phyloP scores from a whole-genome alignment of 2,888 invertebrate species.

The Drosophila ustulata region DNA sequence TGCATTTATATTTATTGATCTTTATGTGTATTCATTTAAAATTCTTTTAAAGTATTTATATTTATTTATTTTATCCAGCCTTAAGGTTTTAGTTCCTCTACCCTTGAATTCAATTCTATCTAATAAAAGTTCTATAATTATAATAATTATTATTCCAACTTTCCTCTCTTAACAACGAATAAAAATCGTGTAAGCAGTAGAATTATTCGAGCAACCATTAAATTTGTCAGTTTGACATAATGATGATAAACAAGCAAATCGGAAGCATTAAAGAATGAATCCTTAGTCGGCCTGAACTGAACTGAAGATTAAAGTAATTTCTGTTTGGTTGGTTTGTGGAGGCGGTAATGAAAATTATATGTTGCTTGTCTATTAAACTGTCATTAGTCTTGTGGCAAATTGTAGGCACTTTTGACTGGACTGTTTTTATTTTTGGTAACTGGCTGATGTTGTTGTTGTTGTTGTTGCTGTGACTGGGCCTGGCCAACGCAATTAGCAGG shows the following conservation, averaged over 20 bases:
- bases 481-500: conserved; percentile 45
- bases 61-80: too few species aligned
- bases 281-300: background rate
- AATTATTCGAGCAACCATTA: background rate
- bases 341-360: conserved; percentile 43
- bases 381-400: conserved; percentile 44
- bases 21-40: too few species aligned
- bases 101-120: too few species aligned
- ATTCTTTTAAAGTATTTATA: background rate
- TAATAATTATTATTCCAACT: background rate
- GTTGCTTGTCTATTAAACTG: conserved; percentile 43
- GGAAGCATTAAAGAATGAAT: background rate
- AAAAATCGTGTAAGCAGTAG: background rate
- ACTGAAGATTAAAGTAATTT: conserved; percentile 9
- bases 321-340: conserved; percentile 1
- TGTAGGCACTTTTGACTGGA: conserved; percentile 33
- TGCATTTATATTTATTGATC: background rate
- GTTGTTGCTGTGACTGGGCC: background rate
- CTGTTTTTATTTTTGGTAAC: conserved; percentile 31
- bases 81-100: too few species aligned
- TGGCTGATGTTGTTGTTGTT: background rate
- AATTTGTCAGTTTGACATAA: conserved; percentile 5
- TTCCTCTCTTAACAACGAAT: background rate
- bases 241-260: conserved; percentile 13
- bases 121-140: too few species aligned